A percentile compares a stretch with the other conserved stretches of the same genome.
Evolutionary conservation across 2,113 vertebrate genomes (phyloP).

Genomic region (Serranochromis macrocephalus): DNA sequence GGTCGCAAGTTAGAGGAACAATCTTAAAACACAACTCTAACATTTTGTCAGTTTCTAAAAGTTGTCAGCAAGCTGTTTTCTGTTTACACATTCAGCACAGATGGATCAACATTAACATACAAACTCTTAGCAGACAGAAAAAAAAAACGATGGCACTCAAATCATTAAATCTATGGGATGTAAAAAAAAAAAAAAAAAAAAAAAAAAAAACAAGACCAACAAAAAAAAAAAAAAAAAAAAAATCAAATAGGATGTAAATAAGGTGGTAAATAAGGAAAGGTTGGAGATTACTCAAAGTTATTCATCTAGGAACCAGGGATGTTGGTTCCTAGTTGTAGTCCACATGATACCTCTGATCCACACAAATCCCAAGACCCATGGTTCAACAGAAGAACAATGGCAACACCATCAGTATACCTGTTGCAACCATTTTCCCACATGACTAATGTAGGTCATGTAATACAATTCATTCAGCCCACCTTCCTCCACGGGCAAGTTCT

Average conservation of each 20-base stretch:
- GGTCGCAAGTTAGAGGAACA: no score
- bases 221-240: no score
- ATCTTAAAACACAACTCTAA: no score
- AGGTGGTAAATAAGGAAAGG: not conserved
- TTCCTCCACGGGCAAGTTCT: not conserved
- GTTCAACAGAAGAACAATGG: not conserved
- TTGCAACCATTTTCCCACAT: not conserved
- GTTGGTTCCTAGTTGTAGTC: not conserved
- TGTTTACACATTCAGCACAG: no score
- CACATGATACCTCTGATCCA: not conserved
- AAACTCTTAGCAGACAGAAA: no score
- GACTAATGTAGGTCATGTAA: not conserved
- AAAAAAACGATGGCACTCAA: no score
- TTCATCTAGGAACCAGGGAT: not conserved
- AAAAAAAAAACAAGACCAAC: no score
- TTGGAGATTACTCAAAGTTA: not conserved
- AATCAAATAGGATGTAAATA: not conserved
- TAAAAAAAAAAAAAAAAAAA: no score
- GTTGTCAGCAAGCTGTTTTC: no score
- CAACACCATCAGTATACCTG: not conserved
- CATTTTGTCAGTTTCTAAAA: no score
- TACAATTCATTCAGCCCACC: not conserved
- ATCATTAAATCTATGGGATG: no score
- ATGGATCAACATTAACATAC: no score
- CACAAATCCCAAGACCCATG: not conserved